Base-by-base conservation (phyloP, 1,140 invertebrate genomes). In the Zophobas atratus region DNA sequence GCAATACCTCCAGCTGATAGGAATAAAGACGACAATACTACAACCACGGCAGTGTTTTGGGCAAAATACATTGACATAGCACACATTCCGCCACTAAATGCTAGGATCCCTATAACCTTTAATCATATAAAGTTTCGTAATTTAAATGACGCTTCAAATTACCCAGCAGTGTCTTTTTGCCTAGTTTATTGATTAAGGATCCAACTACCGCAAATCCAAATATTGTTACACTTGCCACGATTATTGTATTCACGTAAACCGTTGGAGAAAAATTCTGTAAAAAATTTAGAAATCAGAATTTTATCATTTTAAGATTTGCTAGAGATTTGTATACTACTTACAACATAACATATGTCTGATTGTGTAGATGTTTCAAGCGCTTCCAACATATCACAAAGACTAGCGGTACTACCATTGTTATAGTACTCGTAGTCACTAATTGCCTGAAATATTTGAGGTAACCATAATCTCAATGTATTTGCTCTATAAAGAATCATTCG, bases 21-120 rank as follows among this genome's bases (percentile, higher is more conserved):
- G 55, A 70, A 79, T n/a, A 79, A 6, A 36, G 79, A 75, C 43
- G 79, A 35, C 1, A 80, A 41, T 39, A 60, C 51, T 8, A 79
- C 33, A 33, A 63, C 70, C 3, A 43, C 77, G 6, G 57, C 34
- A 32, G 76, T 49, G 63, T 70, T 79, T 74, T 80, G 75, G 3
- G 81, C 20, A 41, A 79, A 79, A 76, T 81, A 81, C 2, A 81
- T 76, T 1, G 32, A 33, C n/a, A 71, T 72, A 1, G 35, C 49
- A 71, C 34, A 49, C 5, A 70, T 1, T n/a, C 72, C 72, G 72
- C 60, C 6, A 33, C n/a, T n/a, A 36, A 67, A 2, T 0, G 60
- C 41, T n/a, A 67, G 43, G n/a, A 33, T 67, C 1, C 38, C 60
- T 67, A 46, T 43, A 67, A 67, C 20, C 20, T 20, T 32, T 32